Evolutionary conservation across 2,113 vertebrate species (phyloP).

Genomic region (Pipa parva): DNA sequence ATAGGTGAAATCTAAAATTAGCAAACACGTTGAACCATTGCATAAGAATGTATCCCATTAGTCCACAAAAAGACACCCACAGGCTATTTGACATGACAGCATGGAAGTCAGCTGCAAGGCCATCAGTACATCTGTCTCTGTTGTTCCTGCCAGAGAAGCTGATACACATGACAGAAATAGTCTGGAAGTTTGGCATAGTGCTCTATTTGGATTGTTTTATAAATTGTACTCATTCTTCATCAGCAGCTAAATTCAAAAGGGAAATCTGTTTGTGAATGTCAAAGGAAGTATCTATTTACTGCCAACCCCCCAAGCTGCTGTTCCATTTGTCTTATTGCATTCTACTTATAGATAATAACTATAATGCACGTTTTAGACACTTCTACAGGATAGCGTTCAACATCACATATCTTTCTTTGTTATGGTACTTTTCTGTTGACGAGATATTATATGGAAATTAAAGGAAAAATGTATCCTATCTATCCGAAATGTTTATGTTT

Average conservation of each 20-base stretch:
- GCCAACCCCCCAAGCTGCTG: no score
- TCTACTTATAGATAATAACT: no score
- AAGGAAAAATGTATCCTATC: no score
- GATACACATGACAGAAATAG: constrained; percentile 37
- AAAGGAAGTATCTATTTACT: no score
- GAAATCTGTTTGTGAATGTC: no score
- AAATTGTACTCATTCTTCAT: constrained; percentile 27
- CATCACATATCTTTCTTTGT: no score
- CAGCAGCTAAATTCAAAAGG: constrained; percentile 6
- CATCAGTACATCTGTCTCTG: constrained; percentile 30
- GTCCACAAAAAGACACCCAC: constrained; percentile 26
- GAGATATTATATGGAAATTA: no score
- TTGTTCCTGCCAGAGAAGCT: constrained; percentile 20
- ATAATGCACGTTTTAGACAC: no score
- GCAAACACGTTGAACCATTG: constrained; percentile 25
- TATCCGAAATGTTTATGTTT: no score
- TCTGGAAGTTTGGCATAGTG: constrained; percentile 23
- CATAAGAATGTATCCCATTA: constrained; percentile 12
- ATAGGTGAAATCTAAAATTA: constrained; percentile 29
- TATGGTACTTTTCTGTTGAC: no score
- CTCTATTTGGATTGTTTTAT: constrained; percentile 33
- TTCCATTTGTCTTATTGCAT: no score
- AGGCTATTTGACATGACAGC: constrained; percentile 40
- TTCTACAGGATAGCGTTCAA: no score
- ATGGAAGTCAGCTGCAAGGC: constrained; percentile 33